Conservation (phyloP, 2,888 invertebrate species). For the Ephialtes manifestator region DNA sequence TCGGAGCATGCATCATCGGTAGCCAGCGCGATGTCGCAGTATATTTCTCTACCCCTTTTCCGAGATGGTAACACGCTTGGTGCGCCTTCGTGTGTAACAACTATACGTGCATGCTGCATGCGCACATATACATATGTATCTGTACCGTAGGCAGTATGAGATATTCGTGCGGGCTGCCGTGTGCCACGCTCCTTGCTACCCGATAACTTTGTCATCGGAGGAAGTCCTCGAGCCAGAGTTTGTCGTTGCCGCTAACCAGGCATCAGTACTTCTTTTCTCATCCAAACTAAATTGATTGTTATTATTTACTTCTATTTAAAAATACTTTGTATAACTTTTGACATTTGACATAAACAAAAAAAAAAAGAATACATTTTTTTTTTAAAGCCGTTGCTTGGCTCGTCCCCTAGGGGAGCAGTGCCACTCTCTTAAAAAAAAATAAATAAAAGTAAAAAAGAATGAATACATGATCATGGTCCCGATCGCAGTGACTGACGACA, state of each 20-base stretch:
- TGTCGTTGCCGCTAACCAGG: background rate
- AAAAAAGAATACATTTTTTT: too few species aligned
- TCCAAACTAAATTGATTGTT: background rate
- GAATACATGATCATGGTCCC: too few species aligned
- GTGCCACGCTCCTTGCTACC: conserved; percentile 24
- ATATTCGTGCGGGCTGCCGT: conserved; percentile 41
- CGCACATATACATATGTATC: background rate
- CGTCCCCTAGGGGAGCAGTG: too few species aligned
- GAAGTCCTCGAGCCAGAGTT: conserved; percentile 8
- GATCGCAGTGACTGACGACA: too few species aligned
- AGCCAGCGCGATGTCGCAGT: conserved; percentile 81
- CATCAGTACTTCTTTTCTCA: background rate
- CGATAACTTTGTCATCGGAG: conserved; percentile 66
- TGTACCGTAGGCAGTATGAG: conserved; percentile 15
- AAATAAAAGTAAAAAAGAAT: too few species aligned
- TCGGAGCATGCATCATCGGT: conserved; percentile 82
- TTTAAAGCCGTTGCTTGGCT: too few species aligned
- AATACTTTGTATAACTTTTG: too few species aligned
- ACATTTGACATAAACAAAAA: too few species aligned
- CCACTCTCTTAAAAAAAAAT: too few species aligned
- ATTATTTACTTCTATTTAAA: background rate
- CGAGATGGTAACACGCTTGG: conserved; percentile 60
- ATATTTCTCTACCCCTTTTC: conserved; percentile 75
- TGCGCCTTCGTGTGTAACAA: conserved; percentile 3
- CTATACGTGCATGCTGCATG: background rate